A percentile compares a stretch with the other conserved stretches of the same genome.
Evolutionary conservation across 2,113 vertebrate species (phyloP).

Genomic region (Poeciliopsis retropinna): DNA sequence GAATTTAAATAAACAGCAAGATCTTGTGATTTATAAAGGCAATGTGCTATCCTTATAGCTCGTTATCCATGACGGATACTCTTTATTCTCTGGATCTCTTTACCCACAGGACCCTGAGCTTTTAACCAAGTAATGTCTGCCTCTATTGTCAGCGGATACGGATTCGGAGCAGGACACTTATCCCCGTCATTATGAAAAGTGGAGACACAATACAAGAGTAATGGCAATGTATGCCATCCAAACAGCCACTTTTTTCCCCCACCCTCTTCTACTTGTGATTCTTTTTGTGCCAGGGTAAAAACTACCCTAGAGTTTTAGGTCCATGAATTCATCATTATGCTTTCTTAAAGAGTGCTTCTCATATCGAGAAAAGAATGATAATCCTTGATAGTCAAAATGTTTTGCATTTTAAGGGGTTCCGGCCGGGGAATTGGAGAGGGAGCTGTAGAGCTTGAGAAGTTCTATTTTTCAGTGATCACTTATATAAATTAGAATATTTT

Average conservation of each 20-base stretch:
- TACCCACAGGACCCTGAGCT: constrained; percentile 86
- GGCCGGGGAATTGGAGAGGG: constrained; percentile 65
- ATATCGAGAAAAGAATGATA: constrained; percentile 76
- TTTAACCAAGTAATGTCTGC: constrained; percentile 88
- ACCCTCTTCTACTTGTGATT: constrained; percentile 59
- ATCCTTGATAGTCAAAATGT: constrained; percentile 82
- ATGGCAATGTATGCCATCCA: constrained; percentile 83
- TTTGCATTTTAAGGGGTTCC: constrained; percentile 85
- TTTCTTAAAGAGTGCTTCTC: constrained; percentile 78
- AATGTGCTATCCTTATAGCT: constrained; percentile 96
- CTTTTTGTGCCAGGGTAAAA: constrained; percentile 72
- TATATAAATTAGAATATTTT: constrained; percentile 80
- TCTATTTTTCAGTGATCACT: constrained; percentile 74
- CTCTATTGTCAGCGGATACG: constrained; percentile 81
- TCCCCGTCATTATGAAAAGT: constrained; percentile 86
- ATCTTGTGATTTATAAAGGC: constrained; percentile 97
- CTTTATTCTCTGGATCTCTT: constrained; percentile 85
- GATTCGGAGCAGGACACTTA: constrained; percentile 83
- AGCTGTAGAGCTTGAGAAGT: constrained; percentile 58
- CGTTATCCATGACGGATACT: constrained; percentile 97
- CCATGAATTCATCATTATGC: constrained; percentile 83
- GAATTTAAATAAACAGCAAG: constrained; percentile 99
- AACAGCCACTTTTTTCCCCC: constrained; percentile 79
- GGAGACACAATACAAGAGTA: constrained; percentile 83
- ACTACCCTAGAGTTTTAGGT: constrained; percentile 74